Conservation (phyloP, 1,140 invertebrate species). For the Dreissena rostriformis region DNA sequence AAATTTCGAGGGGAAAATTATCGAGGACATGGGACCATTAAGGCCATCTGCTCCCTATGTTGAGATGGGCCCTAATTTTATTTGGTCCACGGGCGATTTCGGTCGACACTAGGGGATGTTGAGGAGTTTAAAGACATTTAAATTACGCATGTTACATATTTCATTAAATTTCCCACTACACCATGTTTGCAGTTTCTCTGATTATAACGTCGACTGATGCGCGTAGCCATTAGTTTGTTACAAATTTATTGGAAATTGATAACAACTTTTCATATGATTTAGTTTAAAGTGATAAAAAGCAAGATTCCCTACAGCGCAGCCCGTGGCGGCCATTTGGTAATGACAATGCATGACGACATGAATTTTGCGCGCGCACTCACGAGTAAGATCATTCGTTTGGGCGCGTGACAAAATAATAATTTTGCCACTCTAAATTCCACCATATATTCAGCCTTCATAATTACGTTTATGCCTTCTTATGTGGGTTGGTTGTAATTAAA, state of each 20-base stretch:
- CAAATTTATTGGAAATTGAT: conserved; percentile 51
- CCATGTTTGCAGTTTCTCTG: conserved; percentile 25
- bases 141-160: conserved; percentile 42
- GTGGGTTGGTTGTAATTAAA: too few species aligned
- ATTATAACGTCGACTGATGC: conserved; percentile 19
- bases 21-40: conserved; percentile 5
- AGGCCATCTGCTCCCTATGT: background rate
- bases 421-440: too few species aligned
- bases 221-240: conserved; percentile 33
- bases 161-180: conserved; percentile 26
- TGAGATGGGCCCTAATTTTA: background rate
- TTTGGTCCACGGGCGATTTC: background rate
- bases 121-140: background rate
- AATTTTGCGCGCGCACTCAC: background rate
- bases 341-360: too few species aligned
- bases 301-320: background rate
- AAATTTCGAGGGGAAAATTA: background rate
- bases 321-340: conserved; percentile 11
- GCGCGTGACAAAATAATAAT: background rate
- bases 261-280: conserved; percentile 32
- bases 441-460: too few species aligned
- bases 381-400: conserved; percentile 13
- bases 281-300: conserved; percentile 25
- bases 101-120: background rate
- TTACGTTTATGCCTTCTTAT: too few species aligned